Conservation (phyloP, 1,140 invertebrate species). For the Anastatus disparis region DNA sequence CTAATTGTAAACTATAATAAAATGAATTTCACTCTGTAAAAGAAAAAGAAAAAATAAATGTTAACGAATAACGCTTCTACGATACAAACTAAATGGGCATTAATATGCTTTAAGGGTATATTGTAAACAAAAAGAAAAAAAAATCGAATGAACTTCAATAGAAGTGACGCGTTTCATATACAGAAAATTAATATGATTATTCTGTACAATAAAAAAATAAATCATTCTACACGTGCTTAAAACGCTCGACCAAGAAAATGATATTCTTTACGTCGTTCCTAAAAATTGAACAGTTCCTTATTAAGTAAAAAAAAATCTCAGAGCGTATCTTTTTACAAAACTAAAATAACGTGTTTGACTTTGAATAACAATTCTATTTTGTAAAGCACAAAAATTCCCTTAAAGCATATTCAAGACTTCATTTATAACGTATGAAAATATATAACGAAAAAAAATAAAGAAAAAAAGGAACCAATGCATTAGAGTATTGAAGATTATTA, state of each 20-base stretch:
- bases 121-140: background rate
- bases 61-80: constrained; percentile 12
- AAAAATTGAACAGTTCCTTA: constrained; percentile 31
- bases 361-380: too few relatives aligned
- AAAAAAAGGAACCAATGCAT: background rate
- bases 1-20: constrained; percentile 23
- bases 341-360: too few relatives aligned
- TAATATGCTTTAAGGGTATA: constrained; percentile 36
- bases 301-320: background rate
- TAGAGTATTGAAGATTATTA: background rate
- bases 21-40: background rate
- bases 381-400: constrained; percentile 27
- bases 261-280: constrained; percentile 21
- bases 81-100: background rate
- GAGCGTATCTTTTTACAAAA: background rate
- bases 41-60: background rate
- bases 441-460: background rate
- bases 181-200: background rate
- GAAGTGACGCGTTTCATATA: background rate
- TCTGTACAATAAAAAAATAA: background rate
- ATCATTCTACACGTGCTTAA: background rate
- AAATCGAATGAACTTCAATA: background rate
- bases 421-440: background rate
- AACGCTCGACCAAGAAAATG: too few relatives aligned
- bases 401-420: constrained; percentile 15